phyloP scores from a whole-genome alignment of 2,888 invertebrate genomes.

The Omphaloscelis lunosa region DNA sequence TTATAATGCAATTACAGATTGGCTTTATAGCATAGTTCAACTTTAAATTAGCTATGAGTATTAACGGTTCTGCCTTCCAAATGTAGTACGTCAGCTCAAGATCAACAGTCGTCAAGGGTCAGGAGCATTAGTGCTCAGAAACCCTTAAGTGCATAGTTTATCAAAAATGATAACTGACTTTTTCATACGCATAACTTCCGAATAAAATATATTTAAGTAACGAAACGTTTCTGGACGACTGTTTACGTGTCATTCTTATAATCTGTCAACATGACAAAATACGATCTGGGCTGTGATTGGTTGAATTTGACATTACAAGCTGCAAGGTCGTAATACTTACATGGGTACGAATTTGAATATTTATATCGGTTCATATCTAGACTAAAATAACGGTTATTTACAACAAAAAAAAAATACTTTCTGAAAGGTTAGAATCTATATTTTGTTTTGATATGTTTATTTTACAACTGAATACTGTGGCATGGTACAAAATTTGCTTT shows the following conservation, averaged over 20 bases:
- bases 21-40: too few relatives aligned
- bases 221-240: conserved; percentile 3
- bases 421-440: conserved; percentile 17
- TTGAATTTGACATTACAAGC: conserved; percentile 21
- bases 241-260: conserved; percentile 9
- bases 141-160: not conserved
- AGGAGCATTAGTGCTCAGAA: too few relatives aligned
- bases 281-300: conserved; percentile 16
- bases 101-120: too few relatives aligned
- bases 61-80: too few relatives aligned
- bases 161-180: conserved; percentile 15
- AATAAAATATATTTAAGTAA: not conserved
- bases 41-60: too few relatives aligned
- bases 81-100: too few relatives aligned
- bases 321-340: conserved; percentile 5
- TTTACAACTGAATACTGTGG: not conserved
- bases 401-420: not conserved
- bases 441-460: conserved; percentile 9
- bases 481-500: conserved; percentile 12
- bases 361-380: not conserved
- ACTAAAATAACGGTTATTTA: not conserved
- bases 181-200: not conserved
- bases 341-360: not conserved
- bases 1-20: too few relatives aligned
- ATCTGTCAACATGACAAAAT: conserved; percentile 20